These are phyloP conservation scores for Perognathus longimembris DNA, from an alignment of 2,113 vertebrate species.

Conservation along the genomic window DNA sequence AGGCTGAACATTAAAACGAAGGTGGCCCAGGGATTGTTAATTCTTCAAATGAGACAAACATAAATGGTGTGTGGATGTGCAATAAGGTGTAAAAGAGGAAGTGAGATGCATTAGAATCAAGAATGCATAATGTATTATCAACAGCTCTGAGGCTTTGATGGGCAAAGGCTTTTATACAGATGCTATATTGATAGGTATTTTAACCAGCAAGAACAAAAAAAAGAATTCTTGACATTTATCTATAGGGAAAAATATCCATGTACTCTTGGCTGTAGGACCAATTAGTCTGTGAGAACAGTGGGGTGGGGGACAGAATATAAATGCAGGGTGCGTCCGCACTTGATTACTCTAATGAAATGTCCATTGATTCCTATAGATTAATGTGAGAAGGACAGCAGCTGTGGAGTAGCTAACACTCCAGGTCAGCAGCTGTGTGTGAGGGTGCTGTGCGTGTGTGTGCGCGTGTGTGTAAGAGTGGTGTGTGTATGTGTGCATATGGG, in stretches of 20 bases:
- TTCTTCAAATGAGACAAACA: slow-evolving; percentile 55
- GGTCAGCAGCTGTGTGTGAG: slow-evolving; percentile 83
- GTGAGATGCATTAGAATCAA: slow-evolving; percentile 61
- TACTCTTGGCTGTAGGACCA: slow-evolving; percentile 87
- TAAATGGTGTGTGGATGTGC: slow-evolving; percentile 34
- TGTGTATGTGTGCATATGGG: too few species aligned
- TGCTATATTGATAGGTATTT: slow-evolving; percentile 85
- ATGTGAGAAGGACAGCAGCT: slow-evolving; percentile 91
- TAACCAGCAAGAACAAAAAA: slow-evolving; percentile 86
- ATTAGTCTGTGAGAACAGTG: slow-evolving; percentile 87
- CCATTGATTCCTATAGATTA: slow-evolving; percentile 93
- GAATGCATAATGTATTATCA: slow-evolving; percentile 77
- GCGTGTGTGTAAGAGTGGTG: background rate
- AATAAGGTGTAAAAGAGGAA: slow-evolving; percentile 78
- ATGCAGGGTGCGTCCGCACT: slow-evolving; percentile 89
- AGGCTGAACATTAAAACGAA: slow-evolving; percentile 30
- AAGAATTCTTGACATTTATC: slow-evolving; percentile 86
- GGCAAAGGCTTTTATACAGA: slow-evolving; percentile 83
- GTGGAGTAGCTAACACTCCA: slow-evolving; percentile 88
- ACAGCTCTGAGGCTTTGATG: slow-evolving; percentile 79
- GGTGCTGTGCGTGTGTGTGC: slow-evolving; percentile 6
- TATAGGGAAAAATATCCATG: slow-evolving; percentile 87
- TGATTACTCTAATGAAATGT: slow-evolving; percentile 93
- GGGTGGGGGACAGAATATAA: slow-evolving; percentile 85
- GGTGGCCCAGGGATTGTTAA: slow-evolving; percentile 48